Percentiles rank a stretch among this genome's conserved stretches.
These are phyloP conservation scores for Germaria angustata DNA, from an alignment of 2,888 invertebrate genomes.

Conservation along the genomic window DNA sequence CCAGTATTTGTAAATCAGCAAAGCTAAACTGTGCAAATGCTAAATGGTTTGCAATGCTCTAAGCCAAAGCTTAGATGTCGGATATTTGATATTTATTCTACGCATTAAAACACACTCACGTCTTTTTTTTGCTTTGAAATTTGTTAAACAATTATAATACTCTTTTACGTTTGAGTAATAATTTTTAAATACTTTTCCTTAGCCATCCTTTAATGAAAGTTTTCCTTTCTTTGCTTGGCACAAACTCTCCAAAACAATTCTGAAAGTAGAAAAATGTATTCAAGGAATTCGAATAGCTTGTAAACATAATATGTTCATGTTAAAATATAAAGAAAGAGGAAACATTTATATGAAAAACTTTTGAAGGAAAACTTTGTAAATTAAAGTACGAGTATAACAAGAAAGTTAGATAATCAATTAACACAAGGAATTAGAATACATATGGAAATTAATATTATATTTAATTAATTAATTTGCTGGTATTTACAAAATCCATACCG, in stretches of 20 bases:
- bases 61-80: not conserved
- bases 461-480: no score
- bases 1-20: not conserved
- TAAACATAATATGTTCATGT: not conserved
- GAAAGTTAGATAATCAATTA: not conserved
- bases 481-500: no score
- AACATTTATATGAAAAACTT: not conserved
- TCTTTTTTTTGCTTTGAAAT: not conserved
- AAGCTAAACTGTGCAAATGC: not conserved
- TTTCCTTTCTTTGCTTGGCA: not conserved
- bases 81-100: not conserved
- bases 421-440: no score
- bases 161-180: not conserved
- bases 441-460: no score
- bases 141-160: not conserved
- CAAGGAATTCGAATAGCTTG: slow-evolving; percentile 13
- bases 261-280: not conserved
- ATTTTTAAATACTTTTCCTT: not conserved
- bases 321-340: not conserved
- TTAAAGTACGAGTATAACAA: not conserved
- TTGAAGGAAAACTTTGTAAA: not conserved
- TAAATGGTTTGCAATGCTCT: not conserved
- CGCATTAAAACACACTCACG: not conserved
- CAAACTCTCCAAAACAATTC: not conserved
- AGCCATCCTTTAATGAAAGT: not conserved